Evolutionary conservation across 2,888 invertebrate genomes (phyloP), one percentile per base, ranked within the genome.

Genomic region (Octonoba sinensis): DNA sequence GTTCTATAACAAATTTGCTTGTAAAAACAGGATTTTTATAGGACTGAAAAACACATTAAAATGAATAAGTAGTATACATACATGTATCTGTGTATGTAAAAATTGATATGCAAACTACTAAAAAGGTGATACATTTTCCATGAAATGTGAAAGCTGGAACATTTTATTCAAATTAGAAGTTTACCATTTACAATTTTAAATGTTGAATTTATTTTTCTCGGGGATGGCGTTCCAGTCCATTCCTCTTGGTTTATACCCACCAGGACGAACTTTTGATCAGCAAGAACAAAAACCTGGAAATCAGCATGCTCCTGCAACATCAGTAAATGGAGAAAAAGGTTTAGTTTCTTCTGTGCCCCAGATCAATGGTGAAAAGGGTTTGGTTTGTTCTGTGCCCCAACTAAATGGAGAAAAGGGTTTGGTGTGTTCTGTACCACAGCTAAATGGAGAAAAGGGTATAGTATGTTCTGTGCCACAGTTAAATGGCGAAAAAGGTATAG

Each of bases 181-280:
- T 6, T 36, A 36, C 8, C 36, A 36, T 54, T 71, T 54, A 72
- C 54, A 44, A 73, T 56, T 81, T 81, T 73, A 73, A 73, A 81
- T 81, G 79, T 62, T 81, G 79, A 81, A 81, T 49, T 73, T 81
- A 54, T 73, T 81, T 69, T 81, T 81, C 49, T 81, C 79, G 54
- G 79, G 79, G 57, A 81, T 81, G 79, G 79, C 79, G 12, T 81
- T 81, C 44, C 79, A 81, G 79, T 81, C 79, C 73, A 81, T 81
- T 81, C 79, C 79, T 54, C 73, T 81, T 51, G 79, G 79, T 47
- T 74, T 81, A 54, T 81, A 81, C 62, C 79, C 79, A 47, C 79
- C 79, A 27, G 78, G 78, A 47, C 67, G 79, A 54, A 73, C 73
- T 64, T 81, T 81, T 56, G 79, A 81, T 15, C 79, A 81, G n/a